Base-by-base conservation (phyloP, 2,888 invertebrate species). In the Coenonympha glycerion region DNA sequence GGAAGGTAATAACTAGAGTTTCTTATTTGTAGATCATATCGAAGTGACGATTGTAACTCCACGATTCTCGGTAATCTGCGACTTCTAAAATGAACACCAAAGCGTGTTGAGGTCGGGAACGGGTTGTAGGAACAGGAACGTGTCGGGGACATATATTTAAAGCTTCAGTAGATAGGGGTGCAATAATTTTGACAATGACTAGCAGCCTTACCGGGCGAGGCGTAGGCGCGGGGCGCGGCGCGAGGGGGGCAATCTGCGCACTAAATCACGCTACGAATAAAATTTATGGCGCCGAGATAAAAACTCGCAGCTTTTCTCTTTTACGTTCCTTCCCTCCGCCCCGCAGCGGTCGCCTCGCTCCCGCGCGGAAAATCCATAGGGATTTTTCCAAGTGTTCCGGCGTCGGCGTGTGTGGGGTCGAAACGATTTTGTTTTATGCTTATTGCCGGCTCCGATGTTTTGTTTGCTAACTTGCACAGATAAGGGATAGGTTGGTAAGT, bases 251-350 rank as follows among this genome's bases (percentile, higher is more conserved):
- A 87, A 88, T 88, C 88, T 88, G 86, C 79, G 87, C 88, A 87
- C 87, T 88, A 88, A 88, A 88, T 88, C 88, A 88, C 88, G 88
- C 85, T 88, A 83, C 88, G 88, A 88, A 88, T 88, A 88, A 88
- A 88, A 88, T 88, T 88, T 88, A 88, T 88, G 88, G 88, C 83
- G 85, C 85, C 87, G 87, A 88, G 88, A 88, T 88, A 88, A 88
- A 88, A 88, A 88, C 88, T 88, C 88, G 88, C 87, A 88, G 88
- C 88, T 88, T 88, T 88, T 88, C 88, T 88, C 88, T 88, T 88
- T 87, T 87, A 87, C 86, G 86, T 86, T 85, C 84, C 81, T 85
- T 83, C 79, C 76, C 79, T 76, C 71, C 67, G 61, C 63, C 61
- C 73, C 34, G 71, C 73, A 71, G 75, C 76, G 71, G 74, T 71